phyloP scores from a whole-genome alignment of 2,888 invertebrate genomes.

The Leucozona laternaria region DNA sequence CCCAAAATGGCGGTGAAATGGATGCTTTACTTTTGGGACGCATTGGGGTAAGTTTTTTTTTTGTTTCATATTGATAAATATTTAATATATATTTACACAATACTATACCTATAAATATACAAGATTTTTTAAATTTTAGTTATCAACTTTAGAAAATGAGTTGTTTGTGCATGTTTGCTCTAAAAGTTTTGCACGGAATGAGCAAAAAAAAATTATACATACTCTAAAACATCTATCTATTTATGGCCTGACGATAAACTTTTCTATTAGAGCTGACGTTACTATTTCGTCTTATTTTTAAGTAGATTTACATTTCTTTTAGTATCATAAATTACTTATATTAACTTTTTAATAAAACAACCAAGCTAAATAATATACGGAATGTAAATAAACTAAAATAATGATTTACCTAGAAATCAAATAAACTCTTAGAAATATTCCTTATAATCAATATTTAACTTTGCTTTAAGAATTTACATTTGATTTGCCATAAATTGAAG shows the following conservation, averaged over 20 bases:
- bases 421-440: no score
- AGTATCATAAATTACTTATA: no score
- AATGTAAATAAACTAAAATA: no score
- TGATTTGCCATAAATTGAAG: no score
- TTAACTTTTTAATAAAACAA: no score
- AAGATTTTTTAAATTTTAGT: conserved; percentile 56
- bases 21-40: conserved; percentile 90
- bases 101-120: conserved; percentile 1
- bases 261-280: neutral
- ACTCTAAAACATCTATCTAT: neutral
- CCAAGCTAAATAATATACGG: no score
- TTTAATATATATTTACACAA: conserved; percentile 51
- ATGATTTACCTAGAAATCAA: no score
- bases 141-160: conserved; percentile 2
- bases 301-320: no score
- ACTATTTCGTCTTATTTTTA: no score
- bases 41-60: conserved; percentile 88
- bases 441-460: no score
- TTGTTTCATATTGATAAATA: conserved; percentile 72
- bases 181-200: conserved; percentile 19
- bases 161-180: conserved; percentile 29
- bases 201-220: neutral
- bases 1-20: conserved; percentile 89
- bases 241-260: neutral
- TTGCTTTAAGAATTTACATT: no score